A percentile compares a stretch with the other conserved stretches of the same genome.
These are phyloP conservation scores for Cerastis rubricosa DNA, from an alignment of 2,888 invertebrate species.

Conservation along the genomic window DNA sequence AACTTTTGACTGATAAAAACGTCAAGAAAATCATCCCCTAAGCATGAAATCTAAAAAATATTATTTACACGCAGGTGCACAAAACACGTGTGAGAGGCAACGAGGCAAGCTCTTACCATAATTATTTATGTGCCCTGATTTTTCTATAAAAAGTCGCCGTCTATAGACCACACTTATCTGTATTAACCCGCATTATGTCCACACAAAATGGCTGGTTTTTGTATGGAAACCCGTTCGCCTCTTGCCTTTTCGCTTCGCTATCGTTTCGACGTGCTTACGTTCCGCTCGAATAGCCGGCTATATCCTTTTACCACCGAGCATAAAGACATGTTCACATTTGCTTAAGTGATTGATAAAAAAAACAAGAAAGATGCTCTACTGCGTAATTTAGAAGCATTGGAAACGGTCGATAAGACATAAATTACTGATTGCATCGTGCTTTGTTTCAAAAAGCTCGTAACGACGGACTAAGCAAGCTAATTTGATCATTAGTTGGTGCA, in stretches of 20 bases:
- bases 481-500: constrained; percentile 1
- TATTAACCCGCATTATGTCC: constrained; percentile 52
- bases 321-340: constrained; percentile 6
- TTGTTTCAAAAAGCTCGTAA: constrained; percentile 13
- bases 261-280: constrained; percentile 41
- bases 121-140: constrained; percentile 48
- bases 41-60: background rate
- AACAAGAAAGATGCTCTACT: background rate
- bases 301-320: constrained; percentile 39
- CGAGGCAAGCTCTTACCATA: constrained; percentile 31
- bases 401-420: background rate
- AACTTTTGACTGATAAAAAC: background rate
- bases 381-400: background rate
- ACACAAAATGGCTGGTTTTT: constrained; percentile 39
- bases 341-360: constrained; percentile 22
- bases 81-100: background rate
- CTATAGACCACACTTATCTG: constrained; percentile 43
- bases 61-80: background rate
- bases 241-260: constrained; percentile 38
- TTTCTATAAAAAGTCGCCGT: constrained; percentile 24
- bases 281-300: constrained; percentile 23
- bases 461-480: constrained; percentile 7
- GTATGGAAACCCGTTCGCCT: constrained; percentile 35
- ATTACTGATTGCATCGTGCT: constrained; percentile 19
- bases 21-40: background rate